Evolutionary conservation across 92 coral and sea anemone genomes (phyloP).

Genomic region (Paramuricea clavata): DNA sequence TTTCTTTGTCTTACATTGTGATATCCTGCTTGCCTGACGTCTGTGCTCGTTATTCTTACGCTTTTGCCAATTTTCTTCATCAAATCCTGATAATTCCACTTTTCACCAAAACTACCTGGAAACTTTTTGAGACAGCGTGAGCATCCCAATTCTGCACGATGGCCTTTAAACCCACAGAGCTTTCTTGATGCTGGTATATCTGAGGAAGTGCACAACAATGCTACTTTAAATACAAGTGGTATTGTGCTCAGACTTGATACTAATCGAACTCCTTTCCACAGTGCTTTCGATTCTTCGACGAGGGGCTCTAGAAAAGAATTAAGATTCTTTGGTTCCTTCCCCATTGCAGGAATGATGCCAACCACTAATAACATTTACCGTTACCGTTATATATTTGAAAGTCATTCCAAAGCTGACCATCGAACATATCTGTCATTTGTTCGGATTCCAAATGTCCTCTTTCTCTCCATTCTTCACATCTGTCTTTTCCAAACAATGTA

Average conservation of each 20-base stretch:
- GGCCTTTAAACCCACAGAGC: slow-evolving; percentile 76
- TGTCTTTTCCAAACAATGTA: slow-evolving; percentile 46
- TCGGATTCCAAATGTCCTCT: slow-evolving; percentile 36
- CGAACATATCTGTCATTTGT: slow-evolving; percentile 60
- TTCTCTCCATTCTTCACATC: slow-evolving; percentile 70
- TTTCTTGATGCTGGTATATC: slow-evolving; percentile 78
- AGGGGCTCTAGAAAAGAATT: slow-evolving; percentile 60
- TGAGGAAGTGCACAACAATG: slow-evolving; percentile 67
- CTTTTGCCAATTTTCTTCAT: slow-evolving; percentile 62
- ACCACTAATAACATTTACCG: slow-evolving; percentile 68
- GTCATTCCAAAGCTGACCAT: slow-evolving; percentile 65
- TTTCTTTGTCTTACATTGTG: slow-evolving; percentile 64
- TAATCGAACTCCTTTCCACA: slow-evolving; percentile 64
- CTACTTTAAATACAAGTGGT: slow-evolving; percentile 56
- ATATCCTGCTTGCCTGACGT: slow-evolving; percentile 41
- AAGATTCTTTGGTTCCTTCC: slow-evolving; percentile 54
- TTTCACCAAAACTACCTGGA: slow-evolving; percentile 65
- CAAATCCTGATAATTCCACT: slow-evolving; percentile 71
- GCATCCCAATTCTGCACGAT: slow-evolving; percentile 62
- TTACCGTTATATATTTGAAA: slow-evolving; percentile 54
- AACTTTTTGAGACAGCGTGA: slow-evolving; percentile 63
- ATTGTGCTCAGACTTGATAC: not conserved
- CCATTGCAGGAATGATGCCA: slow-evolving; percentile 67
- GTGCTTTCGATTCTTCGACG: slow-evolving; percentile 59
- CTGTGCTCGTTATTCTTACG: slow-evolving; percentile 60